Evolutionary conservation across 2,888 invertebrate species (phyloP).

Genomic region (Tipula unca): DNA sequence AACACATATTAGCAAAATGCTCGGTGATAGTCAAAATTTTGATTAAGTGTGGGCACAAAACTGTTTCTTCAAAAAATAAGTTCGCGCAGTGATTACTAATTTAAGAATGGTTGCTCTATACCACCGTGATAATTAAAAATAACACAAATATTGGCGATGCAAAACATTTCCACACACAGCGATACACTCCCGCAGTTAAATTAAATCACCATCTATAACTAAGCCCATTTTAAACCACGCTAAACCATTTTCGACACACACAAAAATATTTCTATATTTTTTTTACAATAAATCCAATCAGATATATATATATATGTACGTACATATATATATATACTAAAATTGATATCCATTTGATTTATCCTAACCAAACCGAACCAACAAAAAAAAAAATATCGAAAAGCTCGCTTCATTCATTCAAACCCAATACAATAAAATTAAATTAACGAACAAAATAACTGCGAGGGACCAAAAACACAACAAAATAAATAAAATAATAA

Average conservation of each 20-base stretch:
- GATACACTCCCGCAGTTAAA: neutral
- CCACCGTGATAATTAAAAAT: too few species aligned
- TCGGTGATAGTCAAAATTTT: too few species aligned
- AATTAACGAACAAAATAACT: neutral
- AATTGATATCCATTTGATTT: neutral
- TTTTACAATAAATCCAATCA: neutral
- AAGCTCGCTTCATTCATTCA: neutral
- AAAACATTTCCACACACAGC: neutral
- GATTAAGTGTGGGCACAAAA: too few species aligned
- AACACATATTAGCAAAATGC: too few species aligned
- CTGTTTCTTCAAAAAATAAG: too few species aligned
- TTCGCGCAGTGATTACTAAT: too few species aligned
- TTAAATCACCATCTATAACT: neutral
- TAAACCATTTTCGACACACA: neutral
- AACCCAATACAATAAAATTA: neutral
- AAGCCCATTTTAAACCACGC: neutral
- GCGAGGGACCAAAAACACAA: neutral
- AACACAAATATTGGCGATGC: too few species aligned
- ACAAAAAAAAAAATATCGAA: neutral
- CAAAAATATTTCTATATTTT: neutral
- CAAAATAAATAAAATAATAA: neutral
- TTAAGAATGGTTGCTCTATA: too few species aligned
- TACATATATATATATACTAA: too few species aligned
- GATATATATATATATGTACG: neutral
- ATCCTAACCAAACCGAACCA: neutral